Evolutionary conservation across 2,888 invertebrate species (phyloP), one percentile per base, ranked within the genome.

Genomic region (Microplitis deprimator): DNA sequence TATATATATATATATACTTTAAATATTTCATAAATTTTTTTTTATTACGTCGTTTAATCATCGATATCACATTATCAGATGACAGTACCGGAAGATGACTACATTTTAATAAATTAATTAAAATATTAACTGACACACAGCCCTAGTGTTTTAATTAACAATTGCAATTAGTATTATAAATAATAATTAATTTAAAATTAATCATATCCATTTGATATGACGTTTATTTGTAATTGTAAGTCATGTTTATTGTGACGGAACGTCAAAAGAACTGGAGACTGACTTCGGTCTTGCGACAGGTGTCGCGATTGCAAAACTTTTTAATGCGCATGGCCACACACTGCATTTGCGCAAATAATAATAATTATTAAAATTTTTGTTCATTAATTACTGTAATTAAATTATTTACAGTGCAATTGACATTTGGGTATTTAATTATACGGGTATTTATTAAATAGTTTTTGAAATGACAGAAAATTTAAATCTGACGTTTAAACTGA

Each of bases 211-310:
- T 50, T 50, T 50, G 10, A 13, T 50, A 13, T 38, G 10, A 16
- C 20, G 62, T 20, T n/a, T 62, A 20, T 62, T 62, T 62, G n/a
- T 62, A 8, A 13, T 8, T n/a, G 76, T 82, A 82, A 78, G 77
- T 82, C 85, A 86, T 86, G 83, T 84, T 86, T 83, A 76, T 81
- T 80, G 81, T 80, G 79, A 82, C 81, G 84, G 82, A 85, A 84
- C 85, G 81, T 80, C 81, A 50, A 50, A 50, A 50, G 50, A 50
- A 50, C 50, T 82, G 83, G 83, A 85, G 29, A 86, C 85, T 85
- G 83, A 82, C 82, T 84, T 81, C 81, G 75, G 79, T 81, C 75
- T 81, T 81, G 82, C 84, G 82, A 69, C 80, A 86, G 86, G 82
- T 86, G 86, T 84, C 85, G 84, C 82, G 77, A 73, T 64, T 38